These are phyloP conservation scores for Dromas ardeola DNA, from an alignment of 2,113 vertebrate genomes.

Conservation along the genomic window DNA sequence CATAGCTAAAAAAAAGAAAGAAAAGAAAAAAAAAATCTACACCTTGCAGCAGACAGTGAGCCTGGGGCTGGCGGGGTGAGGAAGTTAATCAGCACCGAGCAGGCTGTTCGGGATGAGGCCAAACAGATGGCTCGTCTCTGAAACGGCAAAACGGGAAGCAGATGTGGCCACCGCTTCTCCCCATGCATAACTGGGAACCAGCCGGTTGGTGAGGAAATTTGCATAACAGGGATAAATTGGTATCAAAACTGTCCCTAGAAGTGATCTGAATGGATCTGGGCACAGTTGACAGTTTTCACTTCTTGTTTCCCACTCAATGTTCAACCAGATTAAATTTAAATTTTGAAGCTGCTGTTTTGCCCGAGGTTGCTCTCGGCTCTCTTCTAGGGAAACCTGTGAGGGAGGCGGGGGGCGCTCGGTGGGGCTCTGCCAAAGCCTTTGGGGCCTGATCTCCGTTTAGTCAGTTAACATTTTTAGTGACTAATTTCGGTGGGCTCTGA, in stretches of 20 bases:
- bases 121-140: constrained; percentile 85
- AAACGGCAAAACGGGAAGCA: constrained; percentile 89
- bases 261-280: constrained; percentile 82
- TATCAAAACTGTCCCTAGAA: constrained; percentile 82
- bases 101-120: constrained; percentile 72
- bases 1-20: constrained; percentile 33
- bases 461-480: not conserved
- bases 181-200: constrained; percentile 86
- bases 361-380: not conserved
- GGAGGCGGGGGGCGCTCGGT: not conserved
- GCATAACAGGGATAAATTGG: constrained; percentile 94
- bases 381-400: not conserved
- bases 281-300: constrained; percentile 87
- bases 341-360: constrained; percentile 5
- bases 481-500: not conserved
- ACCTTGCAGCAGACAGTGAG: constrained; percentile 76
- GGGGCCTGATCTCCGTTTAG: not conserved
- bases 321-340: constrained; percentile 45
- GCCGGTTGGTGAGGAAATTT: constrained; percentile 85
- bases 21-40: constrained; percentile 59
- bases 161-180: constrained; percentile 82
- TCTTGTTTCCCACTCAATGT: constrained; percentile 83
- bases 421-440: not conserved
- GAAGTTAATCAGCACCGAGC: constrained; percentile 75
- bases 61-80: constrained; percentile 57